Base-by-base conservation (phyloP, 2,888 invertebrate species). In the Diploptera punctata region DNA sequence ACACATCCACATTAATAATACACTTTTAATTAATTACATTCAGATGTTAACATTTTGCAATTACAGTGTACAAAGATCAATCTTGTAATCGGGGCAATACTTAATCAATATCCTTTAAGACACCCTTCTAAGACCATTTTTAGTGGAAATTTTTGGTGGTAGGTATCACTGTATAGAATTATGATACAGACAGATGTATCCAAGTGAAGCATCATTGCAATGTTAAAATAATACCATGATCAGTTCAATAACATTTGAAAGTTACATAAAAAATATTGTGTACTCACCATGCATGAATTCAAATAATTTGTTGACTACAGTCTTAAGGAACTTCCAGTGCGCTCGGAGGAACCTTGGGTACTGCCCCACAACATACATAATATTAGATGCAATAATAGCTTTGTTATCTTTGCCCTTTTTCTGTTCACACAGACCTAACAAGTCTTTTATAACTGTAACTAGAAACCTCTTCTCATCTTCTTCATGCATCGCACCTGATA, bases 311-410 rank as follows among this genome's bases (percentile, higher is more conserved):
- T 99, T 99, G 74, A 99, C 98, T 80, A 99, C 99, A 67, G 99
- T 99, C 87, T 99, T 99, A 76, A 99, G 88, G 85, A 99, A 99
- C 82, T 98, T 97, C 99, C 99, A 99, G 84, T 99, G 99, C n/a
- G 98, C 98, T 78, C 98, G 88, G 75, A 99, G 87, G 85, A 99
- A 99, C 73, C 99, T 86, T 57, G 99, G 99, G 85, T 99, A 99
- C 83, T 99, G 99, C 2, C 99, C 99, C 69, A 99, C 99, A 73
- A 99, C 99, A 85, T 99, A 99, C 99, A 99, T 99, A 76, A 99
- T 99, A 85, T 99, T 99, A 76, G 98, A 98, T 18, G 99, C 99
- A 80, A 99, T 98, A 77, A 99, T 99, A 73, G 99, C 99, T 85
- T 99, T 99, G 85, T 99, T 99, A 85, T 99, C 99, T 86, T 99